Evolutionary conservation across 2,888 invertebrate species (phyloP).

Genomic region (Metacarcinus magister): DNA sequence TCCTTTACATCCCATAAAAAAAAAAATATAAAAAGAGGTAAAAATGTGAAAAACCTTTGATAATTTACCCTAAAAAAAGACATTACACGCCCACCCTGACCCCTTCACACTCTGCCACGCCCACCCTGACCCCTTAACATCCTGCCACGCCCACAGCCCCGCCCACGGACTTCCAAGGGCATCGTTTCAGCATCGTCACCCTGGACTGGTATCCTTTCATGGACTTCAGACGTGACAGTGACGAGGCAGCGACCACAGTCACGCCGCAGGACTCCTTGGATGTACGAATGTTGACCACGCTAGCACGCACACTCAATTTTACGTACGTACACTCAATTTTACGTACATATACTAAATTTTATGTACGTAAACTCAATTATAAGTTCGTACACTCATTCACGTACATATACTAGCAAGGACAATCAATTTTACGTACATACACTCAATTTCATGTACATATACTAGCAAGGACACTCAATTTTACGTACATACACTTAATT

Average conservation of each 20-base stretch:
- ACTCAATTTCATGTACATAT: no score
- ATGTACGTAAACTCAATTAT: no score
- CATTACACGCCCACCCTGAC: neutral
- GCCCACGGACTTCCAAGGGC: constrained; percentile 44
- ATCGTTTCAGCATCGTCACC: constrained; percentile 63
- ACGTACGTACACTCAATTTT: constrained; percentile 40
- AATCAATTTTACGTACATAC: no score
- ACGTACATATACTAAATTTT: no score
- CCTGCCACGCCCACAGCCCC: neutral
- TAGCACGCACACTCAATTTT: constrained; percentile 66
- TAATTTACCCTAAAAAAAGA: neutral
- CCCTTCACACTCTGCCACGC: neutral
- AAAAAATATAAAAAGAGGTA: no score
- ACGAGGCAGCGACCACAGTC: neutral
- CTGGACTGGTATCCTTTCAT: constrained; percentile 70
- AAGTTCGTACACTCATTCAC: no score
- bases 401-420: no score
- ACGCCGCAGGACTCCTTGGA: constrained; percentile 71
- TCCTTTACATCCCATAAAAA: no score
- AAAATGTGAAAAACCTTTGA: no score
- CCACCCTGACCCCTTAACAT: neutral
- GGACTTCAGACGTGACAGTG: neutral
- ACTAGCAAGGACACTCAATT: no score
- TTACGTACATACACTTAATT: no score
- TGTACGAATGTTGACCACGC: constrained; percentile 52